A percentile compares a stretch with the other conserved stretches of the same genome.
These are phyloP conservation scores for Drosophila pruinosa DNA, from an alignment of 1,140 invertebrate species.

Conservation along the genomic window DNA sequence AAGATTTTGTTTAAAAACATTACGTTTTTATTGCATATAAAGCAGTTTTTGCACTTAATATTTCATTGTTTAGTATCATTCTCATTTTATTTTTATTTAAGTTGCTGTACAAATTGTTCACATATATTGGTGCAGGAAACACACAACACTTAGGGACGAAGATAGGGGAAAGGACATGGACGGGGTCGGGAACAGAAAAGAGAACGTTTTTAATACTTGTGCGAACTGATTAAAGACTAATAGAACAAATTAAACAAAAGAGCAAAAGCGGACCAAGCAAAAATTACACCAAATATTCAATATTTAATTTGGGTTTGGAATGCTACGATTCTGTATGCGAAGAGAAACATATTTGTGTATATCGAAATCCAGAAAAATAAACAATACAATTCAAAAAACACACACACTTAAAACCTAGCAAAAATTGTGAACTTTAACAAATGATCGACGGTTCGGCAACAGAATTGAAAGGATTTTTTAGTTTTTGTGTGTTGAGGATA, in stretches of 20 bases:
- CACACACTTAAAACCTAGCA: slow-evolving; percentile 78
- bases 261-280: slow-evolving; percentile 44
- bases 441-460: slow-evolving; percentile 44
- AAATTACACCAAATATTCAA: slow-evolving; percentile 29
- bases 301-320: slow-evolving; percentile 62
- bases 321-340: slow-evolving; percentile 75
- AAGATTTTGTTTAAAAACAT: slow-evolving; percentile 54
- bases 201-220: slow-evolving; percentile 67
- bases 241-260: slow-evolving; percentile 33
- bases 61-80: slow-evolving; percentile 61
- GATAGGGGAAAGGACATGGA: slow-evolving; percentile 4
- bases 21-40: slow-evolving; percentile 60
- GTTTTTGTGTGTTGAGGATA: slow-evolving; percentile 38
- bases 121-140: slow-evolving; percentile 63
- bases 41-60: slow-evolving; percentile 76
- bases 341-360: slow-evolving; percentile 17
- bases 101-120: slow-evolving; percentile 78
- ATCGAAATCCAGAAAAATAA: slow-evolving; percentile 52
- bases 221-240: slow-evolving; percentile 68
- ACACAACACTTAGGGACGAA: slow-evolving; percentile 22
- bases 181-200: slow-evolving; percentile 11
- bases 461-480: slow-evolving; percentile 34
- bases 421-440: slow-evolving; percentile 76
- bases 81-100: slow-evolving; percentile 7
- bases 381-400: slow-evolving; percentile 54